These are phyloP conservation scores for pig (Sus scrofa) DNA, from an alignment of 2,113 vertebrate genomes.

Conservation along the genomic window DNA sequence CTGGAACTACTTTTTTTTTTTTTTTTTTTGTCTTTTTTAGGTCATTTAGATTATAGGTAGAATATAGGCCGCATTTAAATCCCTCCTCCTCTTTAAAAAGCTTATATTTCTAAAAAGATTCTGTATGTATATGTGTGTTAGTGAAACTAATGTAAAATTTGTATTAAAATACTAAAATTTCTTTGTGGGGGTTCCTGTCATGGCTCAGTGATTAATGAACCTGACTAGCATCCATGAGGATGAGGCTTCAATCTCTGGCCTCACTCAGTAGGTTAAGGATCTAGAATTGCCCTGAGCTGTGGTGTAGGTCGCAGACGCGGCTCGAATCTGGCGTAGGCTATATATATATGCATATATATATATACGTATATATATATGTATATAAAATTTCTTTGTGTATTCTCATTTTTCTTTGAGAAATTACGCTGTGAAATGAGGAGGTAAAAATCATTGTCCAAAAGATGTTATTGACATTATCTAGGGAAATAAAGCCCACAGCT, in stretches of 20 bases:
- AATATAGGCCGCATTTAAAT: background rate
- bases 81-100: background rate
- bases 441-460: background rate
- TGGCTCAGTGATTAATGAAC: no score
- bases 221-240: no score
- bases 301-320: no score
- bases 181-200: no score
- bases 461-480: background rate
- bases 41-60: background rate
- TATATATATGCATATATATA: no score
- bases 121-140: background rate
- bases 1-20: no score
- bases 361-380: no score
- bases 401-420: conserved; percentile 26
- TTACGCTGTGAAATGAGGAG: background rate
- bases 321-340: no score
- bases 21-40: background rate
- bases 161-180: conserved; percentile 48
- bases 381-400: background rate
- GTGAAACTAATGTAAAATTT: background rate
- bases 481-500: background rate
- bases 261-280: no score
- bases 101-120: background rate
- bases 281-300: no score
- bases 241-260: no score